Base-by-base conservation (phyloP, 2,113 vertebrate genomes). In the Petromus typicus region DNA sequence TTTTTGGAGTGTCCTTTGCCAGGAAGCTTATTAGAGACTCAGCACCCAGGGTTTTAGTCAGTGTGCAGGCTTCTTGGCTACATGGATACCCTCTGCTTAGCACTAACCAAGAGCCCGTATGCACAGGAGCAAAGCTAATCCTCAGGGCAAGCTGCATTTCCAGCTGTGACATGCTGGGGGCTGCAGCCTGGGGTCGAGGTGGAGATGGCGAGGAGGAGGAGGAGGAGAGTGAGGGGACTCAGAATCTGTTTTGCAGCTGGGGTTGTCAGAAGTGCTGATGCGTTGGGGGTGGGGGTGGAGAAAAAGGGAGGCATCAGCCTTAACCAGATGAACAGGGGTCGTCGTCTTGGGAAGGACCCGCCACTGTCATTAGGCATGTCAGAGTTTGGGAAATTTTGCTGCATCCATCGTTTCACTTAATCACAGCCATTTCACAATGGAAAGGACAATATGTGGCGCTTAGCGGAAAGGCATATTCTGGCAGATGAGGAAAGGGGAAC, bases 391-490 rank as follows among this genome's bases (percentile, higher is more conserved):
- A 6, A 32, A 34, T 10, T 34, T 32, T 27, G 40, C 59, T 18
- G 9, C 4, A 9, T 9, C 7, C 12, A 0, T 30, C 13, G 25
- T n/a, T 43, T 45, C 9, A 2, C 43, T 67, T 22, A 12, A 4
- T 85, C 43, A 85, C 32, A 85, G 82, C 25, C 23, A 37, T 56
- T 5, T 54, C 64, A 40, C 14, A 9, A 32, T 43, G 64, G 56
- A 30, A 61, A 61, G 59, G 84, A 18, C 48, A 67, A 23, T 7
- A 4, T 4, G 16, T 54, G 79, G 14, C 25, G 7, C 32, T 6
- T 9, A 40, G 73, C 30, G 1, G 23, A 81, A 40, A 25, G 1
- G 10, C 9, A 4, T 23, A 22, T 32, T 63, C 34, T 71, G 63
- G 61, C 17, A 56, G 63, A 30, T 7, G 45, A 78, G 76, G 64